phyloP scores from a whole-genome alignment of 2,888 invertebrate species.

The Eurytoma californica region DNA sequence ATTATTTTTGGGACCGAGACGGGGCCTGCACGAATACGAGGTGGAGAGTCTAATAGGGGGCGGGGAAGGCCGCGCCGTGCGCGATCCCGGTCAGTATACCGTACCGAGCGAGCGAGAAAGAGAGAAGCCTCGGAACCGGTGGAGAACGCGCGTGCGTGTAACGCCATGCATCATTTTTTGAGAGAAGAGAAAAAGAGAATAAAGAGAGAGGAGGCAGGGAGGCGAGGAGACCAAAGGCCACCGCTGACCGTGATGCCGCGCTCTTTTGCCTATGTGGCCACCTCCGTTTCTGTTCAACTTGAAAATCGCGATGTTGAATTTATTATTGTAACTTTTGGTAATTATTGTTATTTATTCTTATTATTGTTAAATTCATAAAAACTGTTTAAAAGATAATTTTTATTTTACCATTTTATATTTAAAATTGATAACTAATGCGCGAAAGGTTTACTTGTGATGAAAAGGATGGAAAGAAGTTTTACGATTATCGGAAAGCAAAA shows the following conservation, averaged over 20 bases:
- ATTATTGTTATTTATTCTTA: too few relatives aligned
- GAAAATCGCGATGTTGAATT: background rate
- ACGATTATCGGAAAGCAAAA: background rate
- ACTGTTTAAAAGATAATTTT: too few relatives aligned
- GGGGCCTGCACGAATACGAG: slow-evolving; percentile 61
- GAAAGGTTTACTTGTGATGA: background rate
- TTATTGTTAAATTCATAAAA: too few relatives aligned
- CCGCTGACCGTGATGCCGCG: slow-evolving; percentile 72
- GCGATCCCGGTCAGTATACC: slow-evolving; percentile 56
- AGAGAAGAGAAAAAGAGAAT: slow-evolving; percentile 47
- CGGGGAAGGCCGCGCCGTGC: slow-evolving; percentile 56
- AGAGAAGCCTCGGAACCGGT: slow-evolving; percentile 52
- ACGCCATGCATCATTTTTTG: slow-evolving; percentile 74
- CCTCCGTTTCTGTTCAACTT: slow-evolving; percentile 36
- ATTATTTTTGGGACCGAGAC: slow-evolving; percentile 61
- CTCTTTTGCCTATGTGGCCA: slow-evolving; percentile 64
- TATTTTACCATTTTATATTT: background rate
- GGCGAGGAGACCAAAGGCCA: slow-evolving; percentile 69
- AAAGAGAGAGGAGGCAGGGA: slow-evolving; percentile 12
- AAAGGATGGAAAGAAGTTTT: background rate
- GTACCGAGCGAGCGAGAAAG: slow-evolving; percentile 23
- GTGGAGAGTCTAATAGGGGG: slow-evolving; percentile 64
- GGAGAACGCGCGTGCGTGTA: slow-evolving; percentile 70
- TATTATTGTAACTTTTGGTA: too few relatives aligned
- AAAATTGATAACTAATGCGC: too few relatives aligned